phyloP scores from a whole-genome alignment of 2,113 vertebrate genomes.

The Pogonocichla stellata region DNA sequence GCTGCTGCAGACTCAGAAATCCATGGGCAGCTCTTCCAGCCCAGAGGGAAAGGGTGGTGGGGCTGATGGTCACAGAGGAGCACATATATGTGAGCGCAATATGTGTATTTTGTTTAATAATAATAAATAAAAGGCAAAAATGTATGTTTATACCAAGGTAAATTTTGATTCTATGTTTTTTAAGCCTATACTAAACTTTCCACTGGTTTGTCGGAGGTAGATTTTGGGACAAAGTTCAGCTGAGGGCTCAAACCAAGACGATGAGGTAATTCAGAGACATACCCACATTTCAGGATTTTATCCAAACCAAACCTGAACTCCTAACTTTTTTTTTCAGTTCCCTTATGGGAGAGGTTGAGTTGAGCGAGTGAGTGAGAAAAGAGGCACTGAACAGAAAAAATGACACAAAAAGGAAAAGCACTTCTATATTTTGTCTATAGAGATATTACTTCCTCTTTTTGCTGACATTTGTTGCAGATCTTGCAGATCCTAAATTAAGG shows the following conservation, averaged over 20 bases:
- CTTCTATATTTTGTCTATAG: neutral
- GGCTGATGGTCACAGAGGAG: neutral
- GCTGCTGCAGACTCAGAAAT: neutral
- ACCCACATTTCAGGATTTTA: slow-evolving; percentile 39
- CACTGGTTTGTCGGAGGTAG: neutral
- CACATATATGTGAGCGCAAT: no score
- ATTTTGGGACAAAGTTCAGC: slow-evolving; percentile 40
- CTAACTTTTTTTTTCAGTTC: neutral
- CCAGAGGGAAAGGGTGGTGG: neutral
- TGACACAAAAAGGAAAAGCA: neutral
- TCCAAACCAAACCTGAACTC: slow-evolving; percentile 48
- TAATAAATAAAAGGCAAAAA: neutral
- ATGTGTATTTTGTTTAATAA: neutral
- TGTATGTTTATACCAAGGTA: neutral
- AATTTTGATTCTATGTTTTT: neutral
- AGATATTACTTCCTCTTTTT: neutral
- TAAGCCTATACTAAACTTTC: neutral
- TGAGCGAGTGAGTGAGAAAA: neutral
- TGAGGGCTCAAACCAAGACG: slow-evolving; percentile 21
- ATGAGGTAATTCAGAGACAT: slow-evolving; percentile 50
- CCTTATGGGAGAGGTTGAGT: neutral
- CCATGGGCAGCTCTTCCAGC: neutral
- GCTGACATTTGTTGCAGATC: neutral
- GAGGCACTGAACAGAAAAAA: neutral
- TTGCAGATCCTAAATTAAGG: neutral